Base-by-base conservation (phyloP, 37 sponge, comb jelly and placozoan species). In the Aplysina aerophoba region DNA sequence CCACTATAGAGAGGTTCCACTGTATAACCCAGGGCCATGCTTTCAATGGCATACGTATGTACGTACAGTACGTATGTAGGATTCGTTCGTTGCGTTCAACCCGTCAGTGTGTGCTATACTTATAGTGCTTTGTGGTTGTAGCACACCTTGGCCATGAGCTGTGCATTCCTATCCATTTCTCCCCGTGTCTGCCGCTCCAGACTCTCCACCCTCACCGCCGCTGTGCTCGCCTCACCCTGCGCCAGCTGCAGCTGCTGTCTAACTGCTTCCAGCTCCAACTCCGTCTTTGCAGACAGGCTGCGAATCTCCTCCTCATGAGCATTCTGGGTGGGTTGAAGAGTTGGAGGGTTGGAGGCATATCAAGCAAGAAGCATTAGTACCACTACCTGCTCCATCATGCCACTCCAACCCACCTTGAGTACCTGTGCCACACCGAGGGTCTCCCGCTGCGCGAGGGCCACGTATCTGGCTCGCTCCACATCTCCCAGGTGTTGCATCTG, bases 401-500 rank as follows among this genome's bases (percentile, higher is more conserved):
- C 50, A 8, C 6, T 44, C 8, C 50, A 3, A 44, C 50, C 74
- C 16, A 81, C 84, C 65, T 90, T 69, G 50, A 93, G 75, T 44
- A 93, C 64, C 61, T 91, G 88, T 5, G 91, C 90, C 40, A 95
- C n/a, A 14, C 80, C 30, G 16, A 75, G 80, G 8, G 91, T 85
- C 71, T 95, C 94, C 28, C 87, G 83, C 39, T 93, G 91, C 15
- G 88, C 91, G 8, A 39, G 24, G 31, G 94, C 31, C 0, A 93
- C 79, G 33, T 83, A 86, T 24, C 85, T 65, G 0, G 80, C 78
- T 0, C 86, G 40, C 79, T 95, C 91, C 15, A 95, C 68, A 3
- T 82, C 58, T 0, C 79, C 38, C 5, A 92, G 73, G 8, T 90
- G 91, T 17, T 82, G 41, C 79, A 95, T 82, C 15, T 83, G 63